phyloP scores from a whole-genome alignment of 1,140 invertebrate species.

The Drosophila trapezifrons region DNA sequence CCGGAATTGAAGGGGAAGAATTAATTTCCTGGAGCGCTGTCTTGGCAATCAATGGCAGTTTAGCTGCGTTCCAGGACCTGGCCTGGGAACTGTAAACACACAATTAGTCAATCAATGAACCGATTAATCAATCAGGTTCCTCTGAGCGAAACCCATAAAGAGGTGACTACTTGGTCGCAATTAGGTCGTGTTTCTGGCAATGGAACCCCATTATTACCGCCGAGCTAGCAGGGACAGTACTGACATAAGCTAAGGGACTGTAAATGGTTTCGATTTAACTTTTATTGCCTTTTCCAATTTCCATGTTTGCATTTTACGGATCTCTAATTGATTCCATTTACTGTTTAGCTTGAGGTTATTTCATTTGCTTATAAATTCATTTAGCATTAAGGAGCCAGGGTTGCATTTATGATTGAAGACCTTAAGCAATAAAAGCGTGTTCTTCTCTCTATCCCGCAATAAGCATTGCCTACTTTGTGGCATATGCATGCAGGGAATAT shows the following conservation, averaged over 20 bases:
- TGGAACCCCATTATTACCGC: conserved; percentile 5
- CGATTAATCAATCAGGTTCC: conserved; percentile 47
- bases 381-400: too few species aligned
- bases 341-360: not conserved
- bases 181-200: conserved; percentile 26
- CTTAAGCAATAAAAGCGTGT: too few species aligned
- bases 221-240: not conserved
- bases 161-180: conserved; percentile 33
- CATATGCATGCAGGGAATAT: not conserved
- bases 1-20: conserved; percentile 33
- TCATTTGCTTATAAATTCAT: not conserved
- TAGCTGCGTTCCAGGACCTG: conserved; percentile 28
- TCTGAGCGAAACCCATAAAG: conserved; percentile 7
- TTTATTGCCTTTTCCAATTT: not conserved
- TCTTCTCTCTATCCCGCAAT: too few species aligned
- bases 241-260: not conserved
- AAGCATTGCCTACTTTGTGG: too few species aligned
- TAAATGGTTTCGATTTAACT: not conserved
- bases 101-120: conserved; percentile 38
- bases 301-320: not conserved
- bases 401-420: too few species aligned
- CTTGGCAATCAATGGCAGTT: conserved; percentile 36
- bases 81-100: conserved; percentile 44
- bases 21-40: conserved; percentile 13
- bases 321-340: not conserved